Conservation (phyloP, 2,113 vertebrate genomes). For the Tursiops truncatus region DNA sequence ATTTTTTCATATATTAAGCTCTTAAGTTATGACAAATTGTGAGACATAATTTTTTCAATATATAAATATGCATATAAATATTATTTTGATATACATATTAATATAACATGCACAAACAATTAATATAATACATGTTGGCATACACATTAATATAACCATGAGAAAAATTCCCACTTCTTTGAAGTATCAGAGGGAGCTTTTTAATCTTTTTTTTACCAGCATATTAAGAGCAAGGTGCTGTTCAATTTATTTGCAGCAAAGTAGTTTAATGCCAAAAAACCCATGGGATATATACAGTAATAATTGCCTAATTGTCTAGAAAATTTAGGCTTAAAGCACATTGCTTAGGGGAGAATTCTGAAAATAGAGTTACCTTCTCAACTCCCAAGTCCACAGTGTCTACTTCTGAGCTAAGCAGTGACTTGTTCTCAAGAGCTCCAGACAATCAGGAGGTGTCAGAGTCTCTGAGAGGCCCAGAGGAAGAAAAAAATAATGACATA, state of each 20-base stretch:
- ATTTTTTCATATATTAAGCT: not conserved
- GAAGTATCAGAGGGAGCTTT: not conserved
- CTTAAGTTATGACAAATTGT: not conserved
- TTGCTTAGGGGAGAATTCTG: not conserved
- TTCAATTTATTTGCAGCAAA: not conserved
- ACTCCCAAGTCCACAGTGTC: not conserved
- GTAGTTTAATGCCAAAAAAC: not conserved
- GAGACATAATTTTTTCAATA: not conserved
- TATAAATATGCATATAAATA: not conserved
- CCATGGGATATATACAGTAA: not conserved
- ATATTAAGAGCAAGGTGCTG: not conserved
- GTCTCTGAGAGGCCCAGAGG: not conserved
- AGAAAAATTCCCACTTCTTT: not conserved
- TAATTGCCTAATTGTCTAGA: not conserved
- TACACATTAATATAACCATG: not conserved
- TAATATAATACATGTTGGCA: not conserved
- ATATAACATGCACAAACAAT: not conserved
- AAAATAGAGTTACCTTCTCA: not conserved
- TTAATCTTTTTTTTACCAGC: not conserved
- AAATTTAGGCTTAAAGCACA: not conserved
- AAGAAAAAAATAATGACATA: not conserved
- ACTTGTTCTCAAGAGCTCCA: not conserved
- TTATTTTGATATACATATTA: not conserved
- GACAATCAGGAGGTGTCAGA: not conserved
- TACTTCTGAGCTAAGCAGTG: not conserved